Evolutionary conservation across 2,113 vertebrate genomes (phyloP).

Genomic region (Aegypius monachus): DNA sequence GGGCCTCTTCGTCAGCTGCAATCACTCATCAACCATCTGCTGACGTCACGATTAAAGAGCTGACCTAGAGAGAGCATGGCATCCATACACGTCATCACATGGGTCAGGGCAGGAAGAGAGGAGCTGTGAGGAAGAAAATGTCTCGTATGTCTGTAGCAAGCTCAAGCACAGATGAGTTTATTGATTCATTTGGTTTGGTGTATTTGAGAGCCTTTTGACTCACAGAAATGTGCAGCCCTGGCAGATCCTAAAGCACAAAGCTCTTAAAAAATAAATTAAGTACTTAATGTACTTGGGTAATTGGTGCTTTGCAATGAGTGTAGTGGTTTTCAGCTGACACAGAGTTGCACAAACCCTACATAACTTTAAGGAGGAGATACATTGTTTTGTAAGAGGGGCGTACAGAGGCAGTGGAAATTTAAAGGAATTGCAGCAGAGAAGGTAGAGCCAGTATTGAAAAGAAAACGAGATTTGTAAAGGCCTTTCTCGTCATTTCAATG

Average conservation of each 20-base stretch:
- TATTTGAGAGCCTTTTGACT: background rate
- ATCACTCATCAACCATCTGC: background rate
- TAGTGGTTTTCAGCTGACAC: background rate
- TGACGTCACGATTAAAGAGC: background rate
- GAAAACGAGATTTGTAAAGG: background rate
- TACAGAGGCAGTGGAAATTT: background rate
- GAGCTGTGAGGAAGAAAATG: background rate
- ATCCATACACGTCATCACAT: accelerated
- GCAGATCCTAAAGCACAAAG: background rate
- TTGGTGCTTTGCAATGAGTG: background rate
- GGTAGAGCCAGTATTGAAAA: background rate
- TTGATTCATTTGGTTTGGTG: background rate
- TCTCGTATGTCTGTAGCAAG: background rate
- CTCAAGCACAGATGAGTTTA: background rate
- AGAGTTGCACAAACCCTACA: background rate
- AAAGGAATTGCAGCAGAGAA: background rate
- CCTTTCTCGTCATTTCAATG: background rate
- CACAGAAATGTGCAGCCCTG: background rate
- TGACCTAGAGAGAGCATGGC: background rate
- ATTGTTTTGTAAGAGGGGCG: background rate
- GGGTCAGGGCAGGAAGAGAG: background rate
- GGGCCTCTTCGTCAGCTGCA: background rate
- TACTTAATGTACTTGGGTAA: background rate
- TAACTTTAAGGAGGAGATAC: background rate
- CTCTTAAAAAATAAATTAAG: background rate